Base-by-base conservation (phyloP, 30 jellyfish, hydroid and myxozoan species). In the Clytia hemisphaerica region DNA sequence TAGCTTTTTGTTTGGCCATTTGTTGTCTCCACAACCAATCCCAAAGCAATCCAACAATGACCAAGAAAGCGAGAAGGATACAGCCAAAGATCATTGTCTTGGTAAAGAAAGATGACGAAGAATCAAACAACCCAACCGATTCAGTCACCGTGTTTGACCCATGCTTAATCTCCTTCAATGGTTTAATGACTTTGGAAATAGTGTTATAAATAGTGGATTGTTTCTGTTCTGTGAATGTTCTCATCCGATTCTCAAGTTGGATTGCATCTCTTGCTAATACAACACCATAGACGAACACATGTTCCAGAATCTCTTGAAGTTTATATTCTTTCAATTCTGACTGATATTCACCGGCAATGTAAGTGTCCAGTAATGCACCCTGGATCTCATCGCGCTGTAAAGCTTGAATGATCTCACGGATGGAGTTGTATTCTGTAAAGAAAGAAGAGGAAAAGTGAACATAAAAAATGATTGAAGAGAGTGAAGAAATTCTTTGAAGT, bases 261-360 rank as follows among this genome's bases (percentile, higher is more conserved):
- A 72, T 82, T 7, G 91, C 99, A 65, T 91, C 95, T 34, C 99
- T 80, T 37, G 99, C 71, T 47, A 91, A 70, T 4, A 91, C 99
- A 31, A 91, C 93, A 1, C 99, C 99, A 53, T 91, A 91, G 10
- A 90, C 77, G 36, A 91, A 91, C 10, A 83, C 85, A 75, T 91
- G 93, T 44, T 91, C 95, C 24, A 91, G 51, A 27, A 91, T 91
- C 64, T 83, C 94, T 59, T 91, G 99, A 2, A 91, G 88, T 57
- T 93, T 64, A 58, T 74, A 85, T 3, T 76, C 67, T 27, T 36
- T 21, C 4, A 91, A 61, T 21, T 91, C 83, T 24, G 77, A 84
- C 48, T 91, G 99, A 40, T 58, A 91, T 51, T 91, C 99, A 33
- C 99, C 95, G 4, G 99, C 99, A 6, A 91, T 73, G 80, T 79